Evolutionary conservation across 2,113 vertebrate genomes (phyloP).

Genomic region (Jacana jacana): DNA sequence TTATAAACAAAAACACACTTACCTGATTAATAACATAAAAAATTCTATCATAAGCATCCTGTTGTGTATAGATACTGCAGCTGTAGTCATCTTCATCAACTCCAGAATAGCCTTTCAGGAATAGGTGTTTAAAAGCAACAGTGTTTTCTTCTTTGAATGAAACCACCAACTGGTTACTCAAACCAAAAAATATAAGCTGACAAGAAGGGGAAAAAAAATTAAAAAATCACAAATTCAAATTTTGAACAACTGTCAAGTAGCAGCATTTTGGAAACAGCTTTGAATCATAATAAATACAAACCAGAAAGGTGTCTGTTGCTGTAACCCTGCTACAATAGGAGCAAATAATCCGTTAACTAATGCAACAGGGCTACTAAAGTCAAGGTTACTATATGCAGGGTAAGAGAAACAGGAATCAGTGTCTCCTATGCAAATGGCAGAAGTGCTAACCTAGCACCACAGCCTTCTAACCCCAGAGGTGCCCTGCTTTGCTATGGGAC

Average conservation of each 20-base stretch:
- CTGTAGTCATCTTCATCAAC: conserved; percentile 90
- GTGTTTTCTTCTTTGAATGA: conserved; percentile 93
- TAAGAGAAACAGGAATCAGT: background rate
- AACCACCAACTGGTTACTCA: conserved; percentile 95
- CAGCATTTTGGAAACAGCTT: background rate
- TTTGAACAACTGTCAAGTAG: background rate
- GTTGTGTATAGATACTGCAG: conserved; percentile 85
- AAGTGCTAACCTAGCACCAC: background rate
- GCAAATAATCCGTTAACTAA: background rate
- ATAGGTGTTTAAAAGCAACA: conserved; percentile 89
- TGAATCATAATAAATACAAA: background rate
- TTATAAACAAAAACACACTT: conserved; percentile 51
- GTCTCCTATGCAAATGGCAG: background rate
- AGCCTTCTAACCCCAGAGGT: background rate
- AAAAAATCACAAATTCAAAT: too few relatives aligned
- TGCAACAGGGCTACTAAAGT: background rate
- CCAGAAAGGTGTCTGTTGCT: background rate
- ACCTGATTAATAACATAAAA: conserved; percentile 89
- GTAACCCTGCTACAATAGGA: background rate
- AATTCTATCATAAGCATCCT: conserved; percentile 82
- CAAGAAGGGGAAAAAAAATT: background rate
- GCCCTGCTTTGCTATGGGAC: background rate
- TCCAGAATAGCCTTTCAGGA: conserved; percentile 89
- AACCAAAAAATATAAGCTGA: conserved; percentile 91
- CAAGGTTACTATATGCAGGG: background rate